Evolutionary conservation across 2,888 invertebrate genomes (phyloP).

Genomic region (Macrophya annulata): DNA sequence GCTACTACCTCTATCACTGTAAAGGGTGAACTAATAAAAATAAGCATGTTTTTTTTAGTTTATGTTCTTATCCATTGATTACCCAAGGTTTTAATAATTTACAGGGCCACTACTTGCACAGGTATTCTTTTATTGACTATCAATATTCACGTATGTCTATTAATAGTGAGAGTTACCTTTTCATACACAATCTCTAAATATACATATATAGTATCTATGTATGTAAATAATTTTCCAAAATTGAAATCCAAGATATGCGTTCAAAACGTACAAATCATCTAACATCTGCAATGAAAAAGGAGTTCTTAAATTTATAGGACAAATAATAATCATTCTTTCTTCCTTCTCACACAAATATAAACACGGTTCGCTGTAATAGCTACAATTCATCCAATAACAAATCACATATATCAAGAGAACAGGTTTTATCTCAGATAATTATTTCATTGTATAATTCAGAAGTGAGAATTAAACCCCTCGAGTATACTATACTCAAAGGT

Average conservation of each 20-base stretch:
- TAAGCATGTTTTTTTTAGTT: not conserved
- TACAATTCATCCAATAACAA: too few species aligned
- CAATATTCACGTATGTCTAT: not conserved
- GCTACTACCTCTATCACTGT: not conserved
- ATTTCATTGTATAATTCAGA: not conserved
- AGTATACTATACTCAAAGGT: too few species aligned
- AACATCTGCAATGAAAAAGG: not conserved
- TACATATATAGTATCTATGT: not conserved
- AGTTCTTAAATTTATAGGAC: not conserved
- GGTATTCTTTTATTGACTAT: slow-evolving; percentile 17
- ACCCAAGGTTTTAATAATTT: slow-evolving; percentile 15
- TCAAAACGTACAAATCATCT: not conserved
- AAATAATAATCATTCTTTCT: not conserved
- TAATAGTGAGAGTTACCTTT: not conserved
- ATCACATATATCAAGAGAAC: too few species aligned
- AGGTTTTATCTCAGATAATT: too few species aligned
- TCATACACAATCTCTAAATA: not conserved
- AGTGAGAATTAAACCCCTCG: not conserved
- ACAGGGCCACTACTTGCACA: not conserved
- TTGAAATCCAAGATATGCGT: too few species aligned
- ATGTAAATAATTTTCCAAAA: not conserved
- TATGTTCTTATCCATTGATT: not conserved
- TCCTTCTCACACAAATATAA: not conserved
- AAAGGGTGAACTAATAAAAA: not conserved
- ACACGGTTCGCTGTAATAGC: not conserved